Conservation (phyloP, 2,797 vertebrate species). For the Anomalospiza imberbis region DNA sequence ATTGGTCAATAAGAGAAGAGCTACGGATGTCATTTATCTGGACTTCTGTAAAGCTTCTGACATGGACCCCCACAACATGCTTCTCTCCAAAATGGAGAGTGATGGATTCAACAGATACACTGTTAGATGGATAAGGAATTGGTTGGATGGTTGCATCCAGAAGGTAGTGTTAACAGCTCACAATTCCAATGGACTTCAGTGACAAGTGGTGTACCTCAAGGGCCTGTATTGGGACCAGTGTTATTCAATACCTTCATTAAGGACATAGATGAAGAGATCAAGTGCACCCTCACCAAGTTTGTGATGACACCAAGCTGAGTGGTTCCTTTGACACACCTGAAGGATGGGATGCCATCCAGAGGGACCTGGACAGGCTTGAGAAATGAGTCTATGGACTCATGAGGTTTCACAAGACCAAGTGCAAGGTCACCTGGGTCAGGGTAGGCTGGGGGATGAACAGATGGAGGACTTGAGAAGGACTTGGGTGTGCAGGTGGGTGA, state of each 20-base stretch:
- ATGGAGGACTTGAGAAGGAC: not conserved
- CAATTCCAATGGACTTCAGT: not conserved
- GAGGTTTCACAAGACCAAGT: not conserved
- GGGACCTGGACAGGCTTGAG: not conserved
- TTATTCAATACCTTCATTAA: not conserved
- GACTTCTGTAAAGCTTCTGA: not conserved
- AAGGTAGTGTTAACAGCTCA: too few species aligned
- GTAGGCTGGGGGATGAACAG: not conserved
- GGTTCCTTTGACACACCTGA: not conserved
- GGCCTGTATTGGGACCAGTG: not conserved
- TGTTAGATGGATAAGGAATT: not conserved
- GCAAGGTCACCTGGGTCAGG: too few species aligned
- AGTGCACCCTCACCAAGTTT: not conserved
- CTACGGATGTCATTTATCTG: not conserved
- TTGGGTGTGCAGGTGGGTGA: not conserved
- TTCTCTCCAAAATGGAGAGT: not conserved
- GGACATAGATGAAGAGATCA: accelerated
- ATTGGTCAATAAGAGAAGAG: not conserved
- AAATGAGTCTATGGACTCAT: not conserved
- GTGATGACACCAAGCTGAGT: not conserved
- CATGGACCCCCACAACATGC: accelerated
- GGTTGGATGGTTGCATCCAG: not conserved
- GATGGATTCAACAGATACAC: too few species aligned
- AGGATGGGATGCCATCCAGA: not conserved
- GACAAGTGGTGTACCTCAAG: not conserved